Percentiles rank a stretch among this genome's conserved stretches.
phyloP scores from a whole-genome alignment of 1,140 invertebrate species.

The Sycobia sp. region DNA sequence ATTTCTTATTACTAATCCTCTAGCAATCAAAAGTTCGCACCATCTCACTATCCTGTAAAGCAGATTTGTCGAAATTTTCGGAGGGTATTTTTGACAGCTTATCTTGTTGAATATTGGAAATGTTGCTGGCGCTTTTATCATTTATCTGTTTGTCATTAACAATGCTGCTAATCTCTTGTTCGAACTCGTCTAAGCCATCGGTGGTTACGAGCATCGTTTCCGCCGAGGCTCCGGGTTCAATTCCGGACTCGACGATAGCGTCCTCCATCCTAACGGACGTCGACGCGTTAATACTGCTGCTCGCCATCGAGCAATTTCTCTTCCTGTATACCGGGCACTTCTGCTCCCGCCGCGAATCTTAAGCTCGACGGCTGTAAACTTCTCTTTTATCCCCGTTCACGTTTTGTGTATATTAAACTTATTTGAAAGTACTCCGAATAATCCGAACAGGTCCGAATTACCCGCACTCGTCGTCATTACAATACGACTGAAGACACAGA shows the following conservation, averaged over 20 bases:
- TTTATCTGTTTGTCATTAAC: constrained; percentile 62
- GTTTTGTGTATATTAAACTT: no score
- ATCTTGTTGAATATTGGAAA: constrained; percentile 64
- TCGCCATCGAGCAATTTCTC: no score
- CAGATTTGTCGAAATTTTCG: constrained; percentile 39
- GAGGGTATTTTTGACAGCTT: constrained; percentile 39
- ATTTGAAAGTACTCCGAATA: no score
- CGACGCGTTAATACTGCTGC: neutral
- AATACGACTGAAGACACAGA: no score
- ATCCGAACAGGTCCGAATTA: no score
- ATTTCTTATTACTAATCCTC: no score
- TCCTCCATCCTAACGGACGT: constrained; percentile 5
- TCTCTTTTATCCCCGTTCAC: no score
- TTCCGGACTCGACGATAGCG: constrained; percentile 32
- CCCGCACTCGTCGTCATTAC: no score
- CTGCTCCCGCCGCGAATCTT: no score
- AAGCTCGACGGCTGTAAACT: no score
- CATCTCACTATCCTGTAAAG: constrained; percentile 47
- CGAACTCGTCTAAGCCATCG: constrained; percentile 73
- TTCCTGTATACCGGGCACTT: no score
- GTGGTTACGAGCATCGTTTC: constrained; percentile 73
- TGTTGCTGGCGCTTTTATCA: constrained; percentile 53
- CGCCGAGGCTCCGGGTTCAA: constrained; percentile 64
- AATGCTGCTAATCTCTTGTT: constrained; percentile 68
- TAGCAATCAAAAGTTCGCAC: constrained; percentile 37